Evolutionary conservation across 2,797 vertebrate species (phyloP).

Genomic region (Staurois parvus): DNA sequence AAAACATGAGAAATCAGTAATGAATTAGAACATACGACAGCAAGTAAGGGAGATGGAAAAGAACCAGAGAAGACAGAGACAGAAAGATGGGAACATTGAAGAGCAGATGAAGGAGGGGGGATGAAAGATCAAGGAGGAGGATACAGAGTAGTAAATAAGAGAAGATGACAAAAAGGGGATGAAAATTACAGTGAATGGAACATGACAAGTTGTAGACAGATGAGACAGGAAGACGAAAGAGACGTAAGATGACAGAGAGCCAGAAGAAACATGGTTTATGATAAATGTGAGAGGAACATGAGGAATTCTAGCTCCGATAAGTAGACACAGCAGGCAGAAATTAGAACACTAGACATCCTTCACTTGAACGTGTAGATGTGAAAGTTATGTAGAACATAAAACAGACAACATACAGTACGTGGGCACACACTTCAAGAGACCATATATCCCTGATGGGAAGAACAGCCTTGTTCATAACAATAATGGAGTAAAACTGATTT

Average conservation of each 20-base stretch:
- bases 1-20: background rate
- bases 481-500: background rate
- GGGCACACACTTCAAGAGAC: background rate
- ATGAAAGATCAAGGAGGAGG: background rate
- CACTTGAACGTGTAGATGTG: background rate
- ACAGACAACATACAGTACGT: background rate
- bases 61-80: too few species aligned
- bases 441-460: background rate
- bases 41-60: background rate
- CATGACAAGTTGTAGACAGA: constrained; percentile 29
- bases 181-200: constrained; percentile 5
- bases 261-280: background rate
- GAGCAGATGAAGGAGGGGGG: background rate
- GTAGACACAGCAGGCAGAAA: background rate
- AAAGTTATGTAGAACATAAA: background rate
- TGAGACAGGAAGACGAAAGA: background rate
- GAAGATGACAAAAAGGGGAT: constrained; percentile 17
- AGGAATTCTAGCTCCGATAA: background rate
- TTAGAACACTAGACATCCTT: background rate
- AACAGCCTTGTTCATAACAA: background rate
- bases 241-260: background rate
- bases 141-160: background rate
- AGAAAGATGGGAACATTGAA: background rate
- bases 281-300: background rate
- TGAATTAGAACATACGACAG: background rate